A percentile compares a stretch with the other conserved stretches of the same genome.
Evolutionary conservation across 30 jellyfish, hydroid and myxozoan species (phyloP).

Genomic region (Aurelia sp.): DNA sequence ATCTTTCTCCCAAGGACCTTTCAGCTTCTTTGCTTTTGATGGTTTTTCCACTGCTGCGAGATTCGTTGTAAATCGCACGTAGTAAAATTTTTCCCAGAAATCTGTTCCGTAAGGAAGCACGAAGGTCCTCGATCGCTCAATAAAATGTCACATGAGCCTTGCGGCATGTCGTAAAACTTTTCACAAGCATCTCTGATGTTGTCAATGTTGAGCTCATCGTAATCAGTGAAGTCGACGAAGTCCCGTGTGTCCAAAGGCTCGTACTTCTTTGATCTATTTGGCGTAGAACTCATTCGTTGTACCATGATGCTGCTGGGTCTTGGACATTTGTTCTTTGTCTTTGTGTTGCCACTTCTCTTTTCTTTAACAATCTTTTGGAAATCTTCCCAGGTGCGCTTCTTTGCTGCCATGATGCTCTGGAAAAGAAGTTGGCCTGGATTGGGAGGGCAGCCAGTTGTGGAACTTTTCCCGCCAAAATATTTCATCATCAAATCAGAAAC

Average conservation of each 20-base stretch:
- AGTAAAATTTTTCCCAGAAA: conserved; percentile 1
- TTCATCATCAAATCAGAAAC: too few relatives aligned
- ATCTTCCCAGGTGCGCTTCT: conserved; percentile 18
- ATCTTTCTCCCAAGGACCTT: too few relatives aligned
- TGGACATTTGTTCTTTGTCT: conserved; percentile 23
- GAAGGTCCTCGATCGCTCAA: conserved; percentile 42
- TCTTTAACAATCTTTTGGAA: background rate
- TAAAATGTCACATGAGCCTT: conserved; percentile 44
- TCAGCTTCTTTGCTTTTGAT: too few relatives aligned
- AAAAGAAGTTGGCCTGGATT: background rate
- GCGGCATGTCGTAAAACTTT: conserved; percentile 35
- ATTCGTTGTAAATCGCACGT: too few relatives aligned
- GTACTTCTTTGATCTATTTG: conserved; percentile 32
- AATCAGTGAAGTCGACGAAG: conserved; percentile 32
- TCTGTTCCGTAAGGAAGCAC: conserved; percentile 38
- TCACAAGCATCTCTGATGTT: conserved; percentile 51
- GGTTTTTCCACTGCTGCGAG: too few relatives aligned
- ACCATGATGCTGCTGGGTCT: conserved; percentile 28
- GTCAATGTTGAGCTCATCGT: conserved; percentile 25
- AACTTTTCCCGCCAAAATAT: conserved; percentile 4
- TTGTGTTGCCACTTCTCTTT: conserved; percentile 3
- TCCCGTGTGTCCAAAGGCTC: conserved; percentile 46
- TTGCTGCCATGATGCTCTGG: conserved; percentile 8
- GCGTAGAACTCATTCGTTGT: conserved; percentile 45
- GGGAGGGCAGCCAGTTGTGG: background rate